Conservation (phyloP, 2,797 vertebrate genomes). For the Lophius americanus region DNA sequence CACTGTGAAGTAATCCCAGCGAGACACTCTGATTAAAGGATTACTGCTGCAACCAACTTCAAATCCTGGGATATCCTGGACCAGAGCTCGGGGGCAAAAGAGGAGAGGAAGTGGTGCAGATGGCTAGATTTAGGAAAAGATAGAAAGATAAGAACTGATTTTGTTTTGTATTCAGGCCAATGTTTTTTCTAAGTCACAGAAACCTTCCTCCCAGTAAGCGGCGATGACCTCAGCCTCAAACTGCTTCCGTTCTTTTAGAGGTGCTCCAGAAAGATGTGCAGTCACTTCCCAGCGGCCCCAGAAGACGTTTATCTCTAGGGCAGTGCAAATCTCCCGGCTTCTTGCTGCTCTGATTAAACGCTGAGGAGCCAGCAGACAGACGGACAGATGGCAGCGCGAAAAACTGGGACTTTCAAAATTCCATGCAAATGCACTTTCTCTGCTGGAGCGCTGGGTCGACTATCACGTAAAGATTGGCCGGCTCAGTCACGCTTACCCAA, state of each 20-base stretch:
- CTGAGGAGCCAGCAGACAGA: constrained; percentile 54
- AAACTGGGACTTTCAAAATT: constrained; percentile 55
- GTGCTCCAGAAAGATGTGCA: constrained; percentile 66
- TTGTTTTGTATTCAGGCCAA: neutral
- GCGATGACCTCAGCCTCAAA: constrained; percentile 30
- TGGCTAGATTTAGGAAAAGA: constrained; percentile 1
- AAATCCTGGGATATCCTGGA: constrained; percentile 63
- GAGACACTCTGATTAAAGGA: constrained; percentile 80
- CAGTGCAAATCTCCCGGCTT: constrained; percentile 61
- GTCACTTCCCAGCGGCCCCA: constrained; percentile 60
- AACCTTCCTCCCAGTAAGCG: constrained; percentile 35
- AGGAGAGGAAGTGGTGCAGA: constrained; percentile 24
- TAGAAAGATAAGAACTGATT: neutral
- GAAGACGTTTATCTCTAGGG: constrained; percentile 52
- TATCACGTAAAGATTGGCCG: constrained; percentile 20
- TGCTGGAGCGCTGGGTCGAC: neutral
- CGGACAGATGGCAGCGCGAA: constrained; percentile 60
- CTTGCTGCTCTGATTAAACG: constrained; percentile 72
- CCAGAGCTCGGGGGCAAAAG: constrained; percentile 27
- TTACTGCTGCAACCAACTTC: constrained; percentile 79
- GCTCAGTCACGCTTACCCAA: constrained; percentile 1
- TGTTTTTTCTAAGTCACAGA: constrained; percentile 47
- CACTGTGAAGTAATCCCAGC: constrained; percentile 73
- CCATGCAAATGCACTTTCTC: constrained; percentile 25
- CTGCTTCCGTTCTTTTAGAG: constrained; percentile 43